Conservation (phyloP, 2,797 vertebrate species). For the Rhyacichthys aspro region DNA sequence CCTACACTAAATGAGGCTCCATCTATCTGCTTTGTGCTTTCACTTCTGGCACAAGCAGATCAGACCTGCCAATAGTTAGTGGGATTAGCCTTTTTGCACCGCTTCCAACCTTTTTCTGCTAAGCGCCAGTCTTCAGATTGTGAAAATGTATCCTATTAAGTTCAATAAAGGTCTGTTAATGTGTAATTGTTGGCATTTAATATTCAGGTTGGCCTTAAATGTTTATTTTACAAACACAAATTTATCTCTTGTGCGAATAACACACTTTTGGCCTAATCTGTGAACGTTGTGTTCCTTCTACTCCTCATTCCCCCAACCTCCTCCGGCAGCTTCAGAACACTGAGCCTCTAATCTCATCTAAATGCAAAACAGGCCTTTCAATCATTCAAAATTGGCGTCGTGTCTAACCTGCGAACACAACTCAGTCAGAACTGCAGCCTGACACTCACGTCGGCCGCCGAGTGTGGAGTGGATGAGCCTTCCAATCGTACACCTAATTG, state of each 20-base stretch:
- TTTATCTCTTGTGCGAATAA: background rate
- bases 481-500: slow-evolving; percentile 40
- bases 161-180: too few species aligned
- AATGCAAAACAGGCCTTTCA: slow-evolving; percentile 45
- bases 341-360: slow-evolving; percentile 32
- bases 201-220: too few species aligned
- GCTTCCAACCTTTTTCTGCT: too few species aligned
- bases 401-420: slow-evolving; percentile 3
- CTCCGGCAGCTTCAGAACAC: slow-evolving; percentile 5
- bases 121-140: too few species aligned
- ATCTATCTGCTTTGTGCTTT: too few species aligned
- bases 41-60: too few species aligned
- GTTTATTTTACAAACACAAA: background rate
- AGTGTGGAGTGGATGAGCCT: background rate
- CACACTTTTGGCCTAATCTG: background rate
- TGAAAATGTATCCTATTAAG: too few species aligned
- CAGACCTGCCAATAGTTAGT: too few species aligned
- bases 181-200: background rate
- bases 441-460: slow-evolving; percentile 14
- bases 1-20: too few species aligned
- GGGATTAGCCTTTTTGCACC: too few species aligned
- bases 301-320: slow-evolving; percentile 3
- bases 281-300: background rate
- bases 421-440: slow-evolving; percentile 16
- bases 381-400: slow-evolving; percentile 22